Conservation (phyloP, 2,113 vertebrate genomes). For the Microcebus tavaratra region DNA sequence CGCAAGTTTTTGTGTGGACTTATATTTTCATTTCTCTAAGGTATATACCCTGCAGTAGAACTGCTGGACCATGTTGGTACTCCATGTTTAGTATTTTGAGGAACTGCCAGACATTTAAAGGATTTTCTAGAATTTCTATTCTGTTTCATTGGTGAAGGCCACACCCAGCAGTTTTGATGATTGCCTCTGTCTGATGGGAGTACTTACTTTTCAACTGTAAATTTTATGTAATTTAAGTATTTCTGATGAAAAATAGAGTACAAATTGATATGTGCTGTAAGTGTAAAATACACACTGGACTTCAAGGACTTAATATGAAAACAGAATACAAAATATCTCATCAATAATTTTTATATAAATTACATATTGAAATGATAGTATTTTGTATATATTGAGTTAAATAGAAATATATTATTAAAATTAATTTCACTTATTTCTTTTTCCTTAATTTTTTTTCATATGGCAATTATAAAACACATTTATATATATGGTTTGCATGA, state of each 20-base stretch:
- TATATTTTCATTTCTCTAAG: not conserved
- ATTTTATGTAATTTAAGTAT: not conserved
- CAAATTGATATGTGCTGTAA: not conserved
- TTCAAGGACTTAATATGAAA: not conserved
- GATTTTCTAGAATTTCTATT: not conserved
- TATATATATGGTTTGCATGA: not conserved
- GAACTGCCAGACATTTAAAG: not conserved
- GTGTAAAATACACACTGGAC: not conserved
- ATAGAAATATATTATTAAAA: not conserved
- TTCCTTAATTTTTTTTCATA: not conserved
- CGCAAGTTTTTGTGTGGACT: not conserved
- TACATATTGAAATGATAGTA: not conserved
- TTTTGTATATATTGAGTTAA: not conserved
- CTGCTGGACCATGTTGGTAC: not conserved
- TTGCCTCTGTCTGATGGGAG: not conserved
- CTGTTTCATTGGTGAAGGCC: not conserved
- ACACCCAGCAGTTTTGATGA: not conserved
- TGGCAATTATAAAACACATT: not conserved
- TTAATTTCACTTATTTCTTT: not conserved
- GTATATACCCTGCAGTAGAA: not conserved
- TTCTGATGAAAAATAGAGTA: not conserved
- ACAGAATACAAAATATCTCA: not conserved
- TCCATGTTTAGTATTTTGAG: not conserved
- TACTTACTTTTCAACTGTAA: not conserved
- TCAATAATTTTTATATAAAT: not conserved